Evolutionary conservation across 2,797 vertebrate species (phyloP).

Genomic region (Anguilla pacifica): DNA sequence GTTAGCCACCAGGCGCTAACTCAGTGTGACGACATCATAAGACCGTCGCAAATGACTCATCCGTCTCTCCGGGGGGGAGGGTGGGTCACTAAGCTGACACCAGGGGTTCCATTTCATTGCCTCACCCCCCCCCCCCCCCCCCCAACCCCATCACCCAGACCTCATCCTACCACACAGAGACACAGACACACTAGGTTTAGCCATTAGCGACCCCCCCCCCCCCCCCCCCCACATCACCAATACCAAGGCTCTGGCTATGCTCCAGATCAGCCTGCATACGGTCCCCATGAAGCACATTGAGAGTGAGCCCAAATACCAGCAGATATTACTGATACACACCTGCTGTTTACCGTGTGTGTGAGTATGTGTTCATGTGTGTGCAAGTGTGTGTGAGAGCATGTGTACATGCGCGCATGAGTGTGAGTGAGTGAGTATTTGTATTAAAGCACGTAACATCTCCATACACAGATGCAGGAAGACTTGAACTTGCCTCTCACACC

Average conservation of each 20-base stretch:
- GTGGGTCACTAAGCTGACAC: constrained; percentile 54
- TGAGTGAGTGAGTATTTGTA: neutral
- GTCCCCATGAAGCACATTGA: constrained; percentile 53
- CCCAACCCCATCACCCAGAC: constrained; percentile 29
- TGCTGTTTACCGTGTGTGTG: neutral
- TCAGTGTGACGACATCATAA: constrained; percentile 79
- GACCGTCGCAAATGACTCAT: constrained; percentile 76
- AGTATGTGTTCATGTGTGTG: constrained; percentile 17
- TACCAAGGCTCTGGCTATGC: constrained; percentile 41
- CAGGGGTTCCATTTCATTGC: constrained; percentile 47
- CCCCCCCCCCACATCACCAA: neutral
- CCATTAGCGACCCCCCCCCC: constrained; percentile 27
- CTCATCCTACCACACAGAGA: neutral
- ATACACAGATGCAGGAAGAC: neutral
- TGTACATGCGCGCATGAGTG: constrained; percentile 29
- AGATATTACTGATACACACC: neutral
- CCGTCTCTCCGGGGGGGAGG: constrained; percentile 56
- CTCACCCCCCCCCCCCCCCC: constrained; percentile 10
- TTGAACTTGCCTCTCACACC: neutral
- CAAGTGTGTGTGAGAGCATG: constrained; percentile 9
- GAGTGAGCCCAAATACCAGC: constrained; percentile 45
- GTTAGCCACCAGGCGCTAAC: constrained; percentile 69
- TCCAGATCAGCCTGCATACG: constrained; percentile 51
- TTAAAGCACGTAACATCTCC: neutral
- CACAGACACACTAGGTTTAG: neutral